Evolutionary conservation across 2,797 vertebrate genomes (phyloP).

Genomic region (Remorina albescens): DNA sequence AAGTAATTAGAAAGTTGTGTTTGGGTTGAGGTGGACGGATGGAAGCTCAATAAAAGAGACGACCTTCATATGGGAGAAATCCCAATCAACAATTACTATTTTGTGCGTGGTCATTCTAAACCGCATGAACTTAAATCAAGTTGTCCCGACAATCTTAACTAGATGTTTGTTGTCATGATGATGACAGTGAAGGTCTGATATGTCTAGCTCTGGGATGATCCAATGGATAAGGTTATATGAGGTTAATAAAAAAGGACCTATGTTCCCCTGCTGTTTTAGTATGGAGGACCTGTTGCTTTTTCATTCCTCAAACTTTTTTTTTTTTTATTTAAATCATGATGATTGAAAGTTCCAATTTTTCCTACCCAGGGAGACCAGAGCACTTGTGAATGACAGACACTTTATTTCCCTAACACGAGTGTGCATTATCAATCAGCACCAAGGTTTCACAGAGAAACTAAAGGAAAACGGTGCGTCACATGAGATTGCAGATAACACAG

Average conservation of each 20-base stretch:
- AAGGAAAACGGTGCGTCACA: not conserved
- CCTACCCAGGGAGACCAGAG: not conserved
- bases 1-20: not conserved
- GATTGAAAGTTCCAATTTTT: not conserved
- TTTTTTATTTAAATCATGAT: not conserved
- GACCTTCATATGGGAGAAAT: too few relatives aligned
- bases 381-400: not conserved
- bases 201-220: not conserved
- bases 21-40: too few relatives aligned
- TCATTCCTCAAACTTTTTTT: too few relatives aligned
- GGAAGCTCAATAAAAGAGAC: not conserved
- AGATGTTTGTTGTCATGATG: not conserved
- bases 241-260: not conserved
- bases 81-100: too few relatives aligned
- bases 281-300: not conserved
- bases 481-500: not conserved
- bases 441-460: not conserved
- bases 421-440: constrained; percentile 3
- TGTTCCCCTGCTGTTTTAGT: not conserved
- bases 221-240: not conserved
- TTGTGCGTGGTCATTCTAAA: too few relatives aligned
- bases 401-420: not conserved
- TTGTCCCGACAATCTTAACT: not conserved
- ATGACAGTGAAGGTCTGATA: not conserved
- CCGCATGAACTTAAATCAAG: too few relatives aligned